These are phyloP conservation scores for Drosophila athabasca DNA, from an alignment of 1,140 invertebrate species.

Conservation along the genomic window DNA sequence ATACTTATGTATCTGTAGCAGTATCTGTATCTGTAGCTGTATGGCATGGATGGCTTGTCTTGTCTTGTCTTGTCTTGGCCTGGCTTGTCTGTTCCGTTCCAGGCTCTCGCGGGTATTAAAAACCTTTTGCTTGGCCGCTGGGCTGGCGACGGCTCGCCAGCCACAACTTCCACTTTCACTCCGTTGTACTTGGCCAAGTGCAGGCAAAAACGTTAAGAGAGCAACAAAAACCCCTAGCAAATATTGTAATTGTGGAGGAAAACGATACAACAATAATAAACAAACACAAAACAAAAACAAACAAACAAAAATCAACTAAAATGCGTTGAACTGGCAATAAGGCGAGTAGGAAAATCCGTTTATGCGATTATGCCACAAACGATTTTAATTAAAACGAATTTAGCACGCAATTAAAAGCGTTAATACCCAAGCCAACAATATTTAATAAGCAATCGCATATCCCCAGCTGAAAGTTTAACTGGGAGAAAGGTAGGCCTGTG, in stretches of 20 bases:
- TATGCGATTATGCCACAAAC: slow-evolving; percentile 56
- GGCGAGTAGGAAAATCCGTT: slow-evolving; percentile 23
- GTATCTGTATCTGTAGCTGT: slow-evolving; percentile 3
- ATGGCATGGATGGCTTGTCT: slow-evolving; percentile 10
- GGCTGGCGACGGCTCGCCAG: no score
- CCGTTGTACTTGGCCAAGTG: slow-evolving; percentile 42
- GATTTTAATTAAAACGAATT: slow-evolving; percentile 78
- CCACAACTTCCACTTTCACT: slow-evolving; percentile 71
- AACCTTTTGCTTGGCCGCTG: slow-evolving; percentile 47
- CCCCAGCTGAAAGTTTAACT: slow-evolving; percentile 25
- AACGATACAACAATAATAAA: slow-evolving; percentile 46
- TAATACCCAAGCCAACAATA: slow-evolving; percentile 26
- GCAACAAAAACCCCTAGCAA: slow-evolving; percentile 34
- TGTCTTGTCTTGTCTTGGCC: no score
- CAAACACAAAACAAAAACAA: slow-evolving; percentile 38
- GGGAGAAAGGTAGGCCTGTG: slow-evolving; percentile 31
- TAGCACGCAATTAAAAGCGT: slow-evolving; percentile 75
- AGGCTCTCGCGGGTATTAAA: slow-evolving; percentile 56
- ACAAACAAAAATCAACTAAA: slow-evolving; percentile 67
- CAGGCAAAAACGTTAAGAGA: slow-evolving; percentile 45
- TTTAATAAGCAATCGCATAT: slow-evolving; percentile 32
- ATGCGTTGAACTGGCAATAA: slow-evolving; percentile 45
- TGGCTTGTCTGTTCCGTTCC: neutral
- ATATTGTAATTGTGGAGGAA: slow-evolving; percentile 39
- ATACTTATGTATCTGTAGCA: slow-evolving; percentile 16